Evolutionary conservation across 2,888 invertebrate genomes (phyloP), one percentile per base, ranked within the genome.

Genomic region (Labia minor): DNA sequence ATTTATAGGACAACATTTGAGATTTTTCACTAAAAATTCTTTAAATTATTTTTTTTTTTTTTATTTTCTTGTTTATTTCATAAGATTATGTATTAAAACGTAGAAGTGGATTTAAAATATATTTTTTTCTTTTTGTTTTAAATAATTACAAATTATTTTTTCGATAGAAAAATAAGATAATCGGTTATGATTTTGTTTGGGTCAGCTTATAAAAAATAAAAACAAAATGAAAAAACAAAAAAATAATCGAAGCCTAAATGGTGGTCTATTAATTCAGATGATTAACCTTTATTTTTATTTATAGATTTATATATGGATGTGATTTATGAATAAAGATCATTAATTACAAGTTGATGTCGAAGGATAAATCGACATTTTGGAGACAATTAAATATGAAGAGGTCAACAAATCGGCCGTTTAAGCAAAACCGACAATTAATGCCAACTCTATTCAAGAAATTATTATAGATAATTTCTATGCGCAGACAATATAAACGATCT

Each of bases 391-490:
- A 49, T 49, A n/a, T 49, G 8, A 49, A 49, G n/a, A 49, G 49
- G 49, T 49, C 49, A 49, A 49, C 49, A 49, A 49, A 49, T 49
- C 49, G 49, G n/a, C 16, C 49, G 49, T 49, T 49, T 49, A 49
- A 49, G 49, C 49, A 49, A 49, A 49, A 49, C 49, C 49, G 49
- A 49, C 49, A 49, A 49, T 49, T 49, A 49, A 49, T 49, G 49
- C 49, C 49, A 49, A 49, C 49, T 49, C 49, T 49, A 49, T 49
- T 49, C 49, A 49, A 49, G 49, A 49, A 49, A 49, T 49, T 49
- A 49, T 49, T 49, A 49, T 49, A 4, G 49, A 49, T 49, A 49
- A 49, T 49, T 49, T 49, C 49, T 49, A 49, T n/a, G 6, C 49
- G 14, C 49, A 49, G 49, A 49, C 49, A 49, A 49, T 49, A 49